phyloP scores from a whole-genome alignment of 2,888 invertebrate genomes.

The Microdon myrmicae region DNA sequence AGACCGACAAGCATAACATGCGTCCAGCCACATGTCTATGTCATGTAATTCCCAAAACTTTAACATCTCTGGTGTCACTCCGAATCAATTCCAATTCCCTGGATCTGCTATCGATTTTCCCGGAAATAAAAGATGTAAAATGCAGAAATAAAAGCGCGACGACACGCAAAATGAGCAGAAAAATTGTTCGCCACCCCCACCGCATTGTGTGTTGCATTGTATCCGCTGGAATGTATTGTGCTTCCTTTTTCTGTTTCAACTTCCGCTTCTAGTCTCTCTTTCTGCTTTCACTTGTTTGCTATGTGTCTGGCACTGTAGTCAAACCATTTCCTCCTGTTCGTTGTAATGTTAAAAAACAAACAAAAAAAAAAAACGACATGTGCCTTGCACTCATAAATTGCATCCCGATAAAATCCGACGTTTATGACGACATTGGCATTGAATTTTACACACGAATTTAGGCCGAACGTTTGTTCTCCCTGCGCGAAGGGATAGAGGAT shows the following conservation, averaged over 20 bases:
- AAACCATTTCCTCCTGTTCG: slow-evolving; percentile 11
- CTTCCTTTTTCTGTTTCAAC: not conserved
- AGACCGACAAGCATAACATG: slow-evolving; percentile 36
- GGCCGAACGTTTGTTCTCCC: slow-evolving; percentile 15
- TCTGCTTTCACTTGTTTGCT: slow-evolving; percentile 6
- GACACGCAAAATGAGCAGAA: slow-evolving; percentile 37
- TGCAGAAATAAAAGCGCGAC: slow-evolving; percentile 21
- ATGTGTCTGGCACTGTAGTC: slow-evolving; percentile 27
- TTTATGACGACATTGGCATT: slow-evolving; percentile 58
- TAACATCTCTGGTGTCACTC: slow-evolving; percentile 44
- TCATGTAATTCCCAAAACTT: slow-evolving; percentile 53
- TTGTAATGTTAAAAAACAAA: not conserved
- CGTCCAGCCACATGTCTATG: slow-evolving; percentile 33
- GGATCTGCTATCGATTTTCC: slow-evolving; percentile 43
- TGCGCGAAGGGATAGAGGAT: not conserved
- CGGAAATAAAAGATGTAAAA: slow-evolving; percentile 40
- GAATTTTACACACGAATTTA: slow-evolving; percentile 50
- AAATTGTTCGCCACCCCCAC: too few species aligned
- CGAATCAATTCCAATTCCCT: slow-evolving; percentile 48
- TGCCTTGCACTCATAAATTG: slow-evolving; percentile 51
- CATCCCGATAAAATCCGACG: slow-evolving; percentile 55
- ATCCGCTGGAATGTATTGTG: slow-evolving; percentile 1
- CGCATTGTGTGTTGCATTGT: slow-evolving; percentile 6
- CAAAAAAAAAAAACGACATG: too few species aligned
- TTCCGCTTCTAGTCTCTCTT: not conserved